phyloP scores from a whole-genome alignment of 1,140 invertebrate species.

The Euura lappo region DNA sequence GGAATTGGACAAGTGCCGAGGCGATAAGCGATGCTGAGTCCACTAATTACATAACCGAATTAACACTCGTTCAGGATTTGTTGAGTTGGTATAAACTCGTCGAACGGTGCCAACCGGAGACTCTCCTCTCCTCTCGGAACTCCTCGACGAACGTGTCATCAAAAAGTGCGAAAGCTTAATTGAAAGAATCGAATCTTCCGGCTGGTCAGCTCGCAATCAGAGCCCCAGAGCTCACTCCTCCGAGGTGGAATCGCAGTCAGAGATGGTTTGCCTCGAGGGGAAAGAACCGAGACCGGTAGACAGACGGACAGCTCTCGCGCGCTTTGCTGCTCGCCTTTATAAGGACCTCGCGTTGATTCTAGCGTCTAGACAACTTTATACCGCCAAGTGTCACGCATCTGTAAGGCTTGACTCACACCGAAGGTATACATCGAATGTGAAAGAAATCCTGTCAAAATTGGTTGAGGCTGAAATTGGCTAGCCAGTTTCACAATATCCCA shows the following conservation, averaged over 20 bases:
- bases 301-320: background rate
- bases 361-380: conserved; percentile 7
- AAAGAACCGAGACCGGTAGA: background rate
- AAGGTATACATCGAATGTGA: too few species aligned
- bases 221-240: background rate
- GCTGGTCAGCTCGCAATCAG: conserved; percentile 51
- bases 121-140: background rate
- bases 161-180: conserved; percentile 62
- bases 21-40: background rate
- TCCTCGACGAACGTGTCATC: conserved; percentile 40
- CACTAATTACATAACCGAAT: conserved; percentile 3
- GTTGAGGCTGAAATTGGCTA: too few species aligned
- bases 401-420: background rate
- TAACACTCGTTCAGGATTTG: conserved; percentile 1
- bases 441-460: too few species aligned
- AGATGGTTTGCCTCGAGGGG: background rate
- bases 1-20: too few species aligned
- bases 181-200: conserved; percentile 53
- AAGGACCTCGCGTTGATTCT: conserved; percentile 5
- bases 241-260: background rate
- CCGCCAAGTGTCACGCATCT: conserved; percentile 3
- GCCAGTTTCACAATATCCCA: too few species aligned
- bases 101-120: background rate
- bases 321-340: conserved; percentile 1
- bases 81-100: too few species aligned